Percentiles rank a stretch among this genome's conserved stretches.
phyloP scores from a whole-genome alignment of 2,113 vertebrate genomes.

The Entelurus aequoreus region DNA sequence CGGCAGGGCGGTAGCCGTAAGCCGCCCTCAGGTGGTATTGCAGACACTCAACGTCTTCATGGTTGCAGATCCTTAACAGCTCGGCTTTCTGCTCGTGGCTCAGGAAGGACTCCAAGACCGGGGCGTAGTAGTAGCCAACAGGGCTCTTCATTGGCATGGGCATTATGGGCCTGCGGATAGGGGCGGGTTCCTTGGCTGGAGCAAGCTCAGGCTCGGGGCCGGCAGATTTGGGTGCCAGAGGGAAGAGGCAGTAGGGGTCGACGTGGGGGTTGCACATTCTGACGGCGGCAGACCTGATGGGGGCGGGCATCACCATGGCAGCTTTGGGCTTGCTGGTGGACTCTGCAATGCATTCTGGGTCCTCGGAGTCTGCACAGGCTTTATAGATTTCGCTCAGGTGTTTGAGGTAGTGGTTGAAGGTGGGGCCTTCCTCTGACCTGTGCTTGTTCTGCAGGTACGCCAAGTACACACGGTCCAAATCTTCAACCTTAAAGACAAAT shows the following conservation, averaged over 20 bases:
- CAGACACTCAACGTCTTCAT: conserved; percentile 71
- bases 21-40: conserved; percentile 75
- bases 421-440: conserved; percentile 62
- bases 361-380: conserved; percentile 67
- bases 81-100: conserved; percentile 59
- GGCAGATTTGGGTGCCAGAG: conserved; percentile 29
- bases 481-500: conserved; percentile 55
- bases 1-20: conserved; percentile 67
- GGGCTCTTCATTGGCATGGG: conserved; percentile 54
- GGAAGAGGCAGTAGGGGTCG: conserved; percentile 70
- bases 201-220: conserved; percentile 35
- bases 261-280: conserved; percentile 70
- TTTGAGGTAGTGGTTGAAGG: conserved; percentile 69
- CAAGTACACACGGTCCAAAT: conserved; percentile 72
- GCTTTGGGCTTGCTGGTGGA: conserved; percentile 73
- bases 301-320: conserved; percentile 61
- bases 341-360: conserved; percentile 75
- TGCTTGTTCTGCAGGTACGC: conserved; percentile 74
- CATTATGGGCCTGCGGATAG: conserved; percentile 55
- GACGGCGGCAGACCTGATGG: conserved; percentile 54
- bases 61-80: conserved; percentile 72
- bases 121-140: conserved; percentile 60
- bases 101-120: conserved; percentile 68
- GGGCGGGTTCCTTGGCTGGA: conserved; percentile 49
- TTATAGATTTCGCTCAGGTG: conserved; percentile 75